A percentile compares a stretch with the other conserved stretches of the same genome.
phyloP scores from a whole-genome alignment of 2,888 invertebrate genomes.

The Diabrotica balteata region DNA sequence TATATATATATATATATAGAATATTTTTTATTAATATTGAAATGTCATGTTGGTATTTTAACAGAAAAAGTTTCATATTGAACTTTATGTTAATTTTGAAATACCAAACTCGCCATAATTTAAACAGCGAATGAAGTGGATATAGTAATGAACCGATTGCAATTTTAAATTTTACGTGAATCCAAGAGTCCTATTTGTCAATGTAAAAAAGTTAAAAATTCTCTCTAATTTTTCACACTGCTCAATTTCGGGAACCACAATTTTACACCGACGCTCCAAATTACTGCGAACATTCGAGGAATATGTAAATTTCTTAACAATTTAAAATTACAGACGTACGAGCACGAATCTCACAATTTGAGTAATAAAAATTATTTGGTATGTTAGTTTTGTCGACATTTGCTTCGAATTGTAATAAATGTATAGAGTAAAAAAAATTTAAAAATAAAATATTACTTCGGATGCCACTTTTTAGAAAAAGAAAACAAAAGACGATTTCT shows the following conservation, averaged over 20 bases:
- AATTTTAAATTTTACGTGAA: slow-evolving; percentile 8
- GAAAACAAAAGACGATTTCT: too few species aligned
- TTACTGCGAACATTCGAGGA: slow-evolving; percentile 12
- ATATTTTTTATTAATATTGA: too few species aligned
- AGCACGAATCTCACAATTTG: slow-evolving; percentile 5
- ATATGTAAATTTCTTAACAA: slow-evolving; percentile 19
- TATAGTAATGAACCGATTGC: too few species aligned
- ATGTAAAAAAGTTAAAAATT: slow-evolving; percentile 12
- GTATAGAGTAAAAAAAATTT: too few species aligned
- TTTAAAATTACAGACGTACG: slow-evolving; percentile 13
- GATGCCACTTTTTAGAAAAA: too few species aligned
- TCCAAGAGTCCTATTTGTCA: slow-evolving; percentile 1
- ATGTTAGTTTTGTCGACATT: slow-evolving; percentile 1
- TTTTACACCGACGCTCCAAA: slow-evolving; percentile 10
- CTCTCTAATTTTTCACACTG: slow-evolving; percentile 14
- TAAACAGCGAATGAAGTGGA: too few species aligned
- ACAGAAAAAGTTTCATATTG: too few species aligned
- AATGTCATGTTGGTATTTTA: too few species aligned
- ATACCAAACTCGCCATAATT: too few species aligned
- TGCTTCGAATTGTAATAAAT: slow-evolving; percentile 1
- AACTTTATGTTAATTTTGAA: too few species aligned
- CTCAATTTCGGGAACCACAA: slow-evolving; percentile 9
- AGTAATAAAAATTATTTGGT: neutral
- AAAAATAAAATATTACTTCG: too few species aligned
- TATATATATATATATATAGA: too few species aligned